phyloP scores from a whole-genome alignment of 2,113 vertebrate genomes.

The Oryzias woworae region DNA sequence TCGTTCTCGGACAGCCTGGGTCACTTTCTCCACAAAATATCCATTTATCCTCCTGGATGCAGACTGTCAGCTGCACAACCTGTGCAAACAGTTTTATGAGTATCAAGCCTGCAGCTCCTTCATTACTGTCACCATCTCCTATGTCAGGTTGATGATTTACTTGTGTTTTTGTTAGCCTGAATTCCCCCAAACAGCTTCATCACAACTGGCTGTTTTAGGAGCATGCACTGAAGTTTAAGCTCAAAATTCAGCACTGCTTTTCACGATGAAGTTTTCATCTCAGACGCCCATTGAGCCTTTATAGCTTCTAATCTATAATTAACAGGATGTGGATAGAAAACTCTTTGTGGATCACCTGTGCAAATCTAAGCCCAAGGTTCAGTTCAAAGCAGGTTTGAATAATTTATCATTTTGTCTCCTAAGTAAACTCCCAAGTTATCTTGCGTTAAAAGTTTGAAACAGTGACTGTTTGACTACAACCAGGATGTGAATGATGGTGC shows the following conservation, averaged over 20 bases:
- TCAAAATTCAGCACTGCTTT: background rate
- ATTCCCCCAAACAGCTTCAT: conserved; percentile 26
- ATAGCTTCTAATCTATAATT: background rate
- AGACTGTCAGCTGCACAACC: conserved; percentile 11
- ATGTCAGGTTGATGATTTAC: conserved; percentile 20
- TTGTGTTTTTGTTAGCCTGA: conserved; percentile 7
- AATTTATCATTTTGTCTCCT: too few species aligned
- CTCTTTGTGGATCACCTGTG: background rate
- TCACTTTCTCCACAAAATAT: conserved; percentile 13
- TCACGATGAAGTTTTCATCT: background rate
- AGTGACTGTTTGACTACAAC: too few species aligned
- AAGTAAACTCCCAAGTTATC: too few species aligned
- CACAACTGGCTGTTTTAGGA: conserved; percentile 6
- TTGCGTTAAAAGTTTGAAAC: too few species aligned
- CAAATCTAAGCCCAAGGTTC: background rate
- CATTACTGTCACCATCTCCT: background rate
- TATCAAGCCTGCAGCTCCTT: conserved; percentile 14
- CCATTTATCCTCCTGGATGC: conserved; percentile 12
- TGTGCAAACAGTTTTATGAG: conserved; percentile 35
- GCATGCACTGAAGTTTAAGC: background rate
- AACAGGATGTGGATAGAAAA: background rate
- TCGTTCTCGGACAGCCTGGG: background rate
- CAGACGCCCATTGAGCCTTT: background rate
- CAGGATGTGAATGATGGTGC: too few species aligned
- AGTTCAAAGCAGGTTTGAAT: background rate